Base-by-base conservation (phyloP, 1,140 invertebrate genomes). In the Aphelenchoides avenae region DNA sequence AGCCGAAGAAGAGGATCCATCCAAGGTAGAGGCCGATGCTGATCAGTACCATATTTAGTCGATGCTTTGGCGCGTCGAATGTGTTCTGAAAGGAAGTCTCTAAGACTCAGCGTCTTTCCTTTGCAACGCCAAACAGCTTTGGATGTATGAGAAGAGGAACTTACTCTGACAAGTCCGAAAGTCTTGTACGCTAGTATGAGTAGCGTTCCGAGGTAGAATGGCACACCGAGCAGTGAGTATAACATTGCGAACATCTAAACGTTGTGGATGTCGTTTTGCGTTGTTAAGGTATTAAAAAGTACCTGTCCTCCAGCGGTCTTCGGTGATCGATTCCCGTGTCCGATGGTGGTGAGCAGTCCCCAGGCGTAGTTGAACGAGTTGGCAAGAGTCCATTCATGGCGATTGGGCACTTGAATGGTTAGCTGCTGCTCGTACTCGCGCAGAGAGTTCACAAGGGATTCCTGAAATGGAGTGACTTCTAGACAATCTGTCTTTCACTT, bases 311-410 rank as follows among this genome's bases (percentile, higher is more conserved):
- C 63, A 18, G 24, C 31, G 18, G 61, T 63, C 22, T 47, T 68
- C 3, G 61, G 61, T 11, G 61, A 43, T 20, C 61, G 33, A 48
- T 41, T 55, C 9, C 61, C 61, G 29, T 63, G 63, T 18, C 61
- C 61, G n/a, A 63, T 57, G 24, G 61, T 63, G 13, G 61, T 63
- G 5, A 63, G 33, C 9, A 63, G 39, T 18, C 49, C 61, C 53
- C 52, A 68, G 24, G 58, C 57, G 33, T 68, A 63, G 31, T 52
- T 64, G 20, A 63, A 50, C 3, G 61, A 63, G 40, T 63, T 63
- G 11, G 40, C 59, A 22, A 63, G 18, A 7, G 61, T 67, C 61
- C 61, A 63, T 43, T 67, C 61, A 29, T 61, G 36, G 49, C 39
- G 29, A 29, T 56, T 33, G 18, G 58, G 58, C 47, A 64, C 24